Conservation (phyloP, 2,113 vertebrate genomes). For the Petrocephalus zakoni region DNA sequence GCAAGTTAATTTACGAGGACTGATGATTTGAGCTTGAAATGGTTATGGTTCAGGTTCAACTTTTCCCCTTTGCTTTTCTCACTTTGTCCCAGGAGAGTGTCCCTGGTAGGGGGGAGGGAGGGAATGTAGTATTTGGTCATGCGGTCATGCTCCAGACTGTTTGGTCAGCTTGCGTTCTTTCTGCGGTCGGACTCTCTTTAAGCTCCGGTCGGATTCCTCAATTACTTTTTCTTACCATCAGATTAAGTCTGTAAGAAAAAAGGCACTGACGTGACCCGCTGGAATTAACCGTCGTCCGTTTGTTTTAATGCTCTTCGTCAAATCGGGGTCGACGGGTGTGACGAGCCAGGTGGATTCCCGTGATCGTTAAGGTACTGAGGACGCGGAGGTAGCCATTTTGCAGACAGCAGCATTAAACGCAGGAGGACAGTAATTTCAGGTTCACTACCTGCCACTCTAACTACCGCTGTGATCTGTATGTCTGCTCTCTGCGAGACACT, state of each 20-base stretch:
- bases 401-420: conserved; percentile 7
- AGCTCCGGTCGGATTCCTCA: background rate
- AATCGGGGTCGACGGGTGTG: background rate
- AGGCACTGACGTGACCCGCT: conserved; percentile 54
- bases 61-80: background rate
- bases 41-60: background rate
- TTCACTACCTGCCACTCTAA: background rate
- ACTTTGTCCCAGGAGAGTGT: background rate
- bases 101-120: background rate
- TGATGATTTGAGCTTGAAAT: background rate
- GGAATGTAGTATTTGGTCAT: background rate
- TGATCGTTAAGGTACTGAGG: conserved; percentile 6
- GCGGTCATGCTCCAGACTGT: background rate
- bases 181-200: background rate
- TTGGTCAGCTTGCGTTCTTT: background rate
- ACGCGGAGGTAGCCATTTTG: conserved; percentile 21
- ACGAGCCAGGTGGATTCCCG: background rate
- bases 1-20: background rate
- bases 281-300: background rate
- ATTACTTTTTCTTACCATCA: conserved; percentile 1
- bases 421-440: background rate
- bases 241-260: conserved; percentile 41
- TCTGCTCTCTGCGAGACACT: background rate
- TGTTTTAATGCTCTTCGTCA: background rate
- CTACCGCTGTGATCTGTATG: background rate